phyloP scores from a whole-genome alignment of 2,113 vertebrate genomes.

The Oostethus manadensis region DNA sequence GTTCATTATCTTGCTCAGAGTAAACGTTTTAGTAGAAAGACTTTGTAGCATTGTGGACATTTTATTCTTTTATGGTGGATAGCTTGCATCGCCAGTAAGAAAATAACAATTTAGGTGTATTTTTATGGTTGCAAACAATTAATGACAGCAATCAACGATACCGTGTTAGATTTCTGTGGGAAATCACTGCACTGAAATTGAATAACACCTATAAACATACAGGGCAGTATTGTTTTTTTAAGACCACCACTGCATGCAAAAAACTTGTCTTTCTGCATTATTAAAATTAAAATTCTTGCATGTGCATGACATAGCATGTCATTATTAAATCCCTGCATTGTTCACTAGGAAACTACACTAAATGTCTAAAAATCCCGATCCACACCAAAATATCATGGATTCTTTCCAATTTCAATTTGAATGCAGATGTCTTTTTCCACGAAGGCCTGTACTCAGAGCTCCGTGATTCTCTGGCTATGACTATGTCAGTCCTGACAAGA shows the following conservation, averaged over 20 bases:
- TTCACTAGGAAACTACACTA: no score
- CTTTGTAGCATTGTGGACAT: constrained; percentile 33
- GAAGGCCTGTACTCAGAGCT: constrained; percentile 13
- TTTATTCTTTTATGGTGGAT: constrained; percentile 54
- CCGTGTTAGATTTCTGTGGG: constrained; percentile 20
- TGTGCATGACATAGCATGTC: no score
- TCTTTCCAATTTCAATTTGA: constrained; percentile 1
- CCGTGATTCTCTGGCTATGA: constrained; percentile 42
- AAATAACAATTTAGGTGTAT: constrained; percentile 46
- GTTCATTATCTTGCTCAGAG: constrained; percentile 33
- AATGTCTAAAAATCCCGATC: not conserved
- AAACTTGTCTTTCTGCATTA: no score
- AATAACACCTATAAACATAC: not conserved
- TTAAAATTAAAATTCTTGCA: no score
- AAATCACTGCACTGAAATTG: not conserved
- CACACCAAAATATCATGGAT: not conserved
- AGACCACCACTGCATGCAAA: no score
- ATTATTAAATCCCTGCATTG: no score
- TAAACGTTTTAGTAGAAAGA: constrained; percentile 46
- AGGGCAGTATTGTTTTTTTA: not conserved
- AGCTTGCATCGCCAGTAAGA: constrained; percentile 49
- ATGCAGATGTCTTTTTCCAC: constrained; percentile 3
- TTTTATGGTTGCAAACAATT: constrained; percentile 63
- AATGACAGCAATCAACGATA: constrained; percentile 35
- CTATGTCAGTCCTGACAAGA: constrained; percentile 45